Percentiles rank a stretch among this genome's conserved stretches.
These are phyloP conservation scores for Serrognathus titanus DNA, from an alignment of 2,888 invertebrate species.

Conservation along the genomic window DNA sequence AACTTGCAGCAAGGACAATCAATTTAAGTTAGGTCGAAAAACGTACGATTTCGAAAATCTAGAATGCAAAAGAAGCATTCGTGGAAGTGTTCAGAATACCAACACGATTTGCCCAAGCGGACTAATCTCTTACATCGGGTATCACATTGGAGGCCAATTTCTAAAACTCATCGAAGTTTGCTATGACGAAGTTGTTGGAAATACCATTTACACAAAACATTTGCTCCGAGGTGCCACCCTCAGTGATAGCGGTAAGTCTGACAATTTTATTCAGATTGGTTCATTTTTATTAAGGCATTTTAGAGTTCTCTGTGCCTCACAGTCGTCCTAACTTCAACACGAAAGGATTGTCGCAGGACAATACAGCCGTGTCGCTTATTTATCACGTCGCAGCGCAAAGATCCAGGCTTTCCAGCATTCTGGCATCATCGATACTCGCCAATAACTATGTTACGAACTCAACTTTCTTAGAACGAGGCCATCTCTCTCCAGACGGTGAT, in stretches of 20 bases:
- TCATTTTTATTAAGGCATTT: background rate
- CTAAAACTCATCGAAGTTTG: slow-evolving; percentile 41
- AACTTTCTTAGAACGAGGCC: slow-evolving; percentile 50
- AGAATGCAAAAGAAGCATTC: slow-evolving; percentile 33
- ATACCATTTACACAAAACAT: slow-evolving; percentile 42
- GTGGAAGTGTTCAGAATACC: slow-evolving; percentile 35
- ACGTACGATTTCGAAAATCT: slow-evolving; percentile 30
- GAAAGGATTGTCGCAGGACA: slow-evolving; percentile 13
- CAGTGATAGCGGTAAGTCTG: slow-evolving; percentile 5
- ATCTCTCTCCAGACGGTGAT: slow-evolving; percentile 54
- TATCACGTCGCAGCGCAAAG: slow-evolving; percentile 11
- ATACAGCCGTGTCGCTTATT: slow-evolving; percentile 11
- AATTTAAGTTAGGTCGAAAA: slow-evolving; percentile 27
- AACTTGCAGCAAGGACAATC: slow-evolving; percentile 29
- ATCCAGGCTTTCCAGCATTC: slow-evolving; percentile 37
- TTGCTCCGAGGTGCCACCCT: slow-evolving; percentile 43
- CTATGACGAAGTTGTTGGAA: slow-evolving; percentile 38
- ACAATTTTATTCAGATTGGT: background rate
- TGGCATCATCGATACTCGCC: slow-evolving; percentile 36
- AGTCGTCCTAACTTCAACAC: slow-evolving; percentile 12
- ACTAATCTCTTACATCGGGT: slow-evolving; percentile 37
- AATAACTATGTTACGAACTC: slow-evolving; percentile 39
- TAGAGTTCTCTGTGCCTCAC: slow-evolving; percentile 6
- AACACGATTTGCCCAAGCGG: slow-evolving; percentile 36
- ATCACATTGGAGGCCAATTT: slow-evolving; percentile 30